phyloP scores from a whole-genome alignment of 2,797 vertebrate genomes.

The Cryptoblepharus egeriae region DNA sequence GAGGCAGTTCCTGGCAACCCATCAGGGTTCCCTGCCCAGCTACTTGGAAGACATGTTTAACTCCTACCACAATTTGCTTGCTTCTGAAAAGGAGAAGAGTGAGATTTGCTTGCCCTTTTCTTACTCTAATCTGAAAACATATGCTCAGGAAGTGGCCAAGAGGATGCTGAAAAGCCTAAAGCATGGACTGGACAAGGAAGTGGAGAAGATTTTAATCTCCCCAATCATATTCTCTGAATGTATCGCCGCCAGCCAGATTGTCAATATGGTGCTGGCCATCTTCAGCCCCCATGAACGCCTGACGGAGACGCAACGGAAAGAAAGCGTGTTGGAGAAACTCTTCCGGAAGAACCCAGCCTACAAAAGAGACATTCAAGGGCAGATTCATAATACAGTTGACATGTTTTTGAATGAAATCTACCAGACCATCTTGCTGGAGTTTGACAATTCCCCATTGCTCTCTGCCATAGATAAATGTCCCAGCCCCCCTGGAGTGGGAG shows the following conservation, averaged over 20 bases:
- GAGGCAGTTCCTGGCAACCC: neutral
- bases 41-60: slow-evolving; percentile 23
- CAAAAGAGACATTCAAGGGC: slow-evolving; percentile 18
- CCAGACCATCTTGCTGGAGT: slow-evolving; percentile 19
- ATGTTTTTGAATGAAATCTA: slow-evolving; percentile 20
- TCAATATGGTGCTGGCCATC: slow-evolving; percentile 20
- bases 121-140: neutral
- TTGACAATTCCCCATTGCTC: neutral
- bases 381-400: slow-evolving; percentile 25
- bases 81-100: neutral
- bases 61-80: neutral
- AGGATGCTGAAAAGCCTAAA: slow-evolving; percentile 18
- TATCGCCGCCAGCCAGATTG: slow-evolving; percentile 48
- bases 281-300: neutral
- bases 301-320: neutral
- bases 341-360: slow-evolving; percentile 22
- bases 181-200: neutral
- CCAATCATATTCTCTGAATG: slow-evolving; percentile 52
- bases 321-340: slow-evolving; percentile 25
- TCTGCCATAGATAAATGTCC: neutral
- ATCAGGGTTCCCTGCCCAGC: neutral
- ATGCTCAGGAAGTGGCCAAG: slow-evolving; percentile 20
- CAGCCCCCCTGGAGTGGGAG: neutral
- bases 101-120: neutral
- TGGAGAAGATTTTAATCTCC: slow-evolving; percentile 5